A percentile compares a stretch with the other conserved stretches of the same genome.
phyloP scores from a whole-genome alignment of 2,888 invertebrate species.

The Sicus ferrugineus region DNA sequence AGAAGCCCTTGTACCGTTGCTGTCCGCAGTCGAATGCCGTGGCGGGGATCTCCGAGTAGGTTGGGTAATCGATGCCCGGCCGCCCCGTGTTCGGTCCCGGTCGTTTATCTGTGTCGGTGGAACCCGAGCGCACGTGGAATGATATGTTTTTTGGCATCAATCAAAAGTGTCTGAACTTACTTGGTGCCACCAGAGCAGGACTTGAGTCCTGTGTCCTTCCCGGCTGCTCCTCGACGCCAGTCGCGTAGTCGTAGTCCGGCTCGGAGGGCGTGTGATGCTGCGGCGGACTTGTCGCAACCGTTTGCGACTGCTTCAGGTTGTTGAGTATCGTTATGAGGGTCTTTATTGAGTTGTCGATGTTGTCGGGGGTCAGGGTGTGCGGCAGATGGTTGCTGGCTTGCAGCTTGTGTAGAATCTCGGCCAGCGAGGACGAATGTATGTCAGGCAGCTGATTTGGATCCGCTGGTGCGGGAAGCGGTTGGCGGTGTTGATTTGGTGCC shows the following conservation, averaged over 20 bases:
- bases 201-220: constrained; percentile 39
- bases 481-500: constrained; percentile 11
- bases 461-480: constrained; percentile 33
- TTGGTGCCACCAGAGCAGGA: constrained; percentile 46
- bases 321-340: constrained; percentile 79
- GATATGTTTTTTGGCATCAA: too few species aligned
- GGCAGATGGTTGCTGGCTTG: constrained; percentile 80
- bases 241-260: constrained; percentile 56
- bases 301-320: constrained; percentile 69
- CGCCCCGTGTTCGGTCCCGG: constrained; percentile 68
- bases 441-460: constrained; percentile 59
- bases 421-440: constrained; percentile 64
- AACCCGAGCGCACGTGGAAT: not conserved
- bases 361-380: constrained; percentile 77
- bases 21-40: constrained; percentile 83
- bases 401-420: constrained; percentile 74
- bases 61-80: constrained; percentile 84
- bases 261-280: constrained; percentile 49
- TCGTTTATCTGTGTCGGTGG: constrained; percentile 50
- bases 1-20: constrained; percentile 89
- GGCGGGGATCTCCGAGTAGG: constrained; percentile 75
- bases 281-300: constrained; percentile 58
- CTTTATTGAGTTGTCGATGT: constrained; percentile 80
- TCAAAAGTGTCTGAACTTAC: constrained; percentile 43
- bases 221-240: constrained; percentile 49